A percentile compares a stretch with the other conserved stretches of the same genome.
Evolutionary conservation across 2,113 vertebrate genomes (phyloP).

Genomic region (Brachyistius frenatus): DNA sequence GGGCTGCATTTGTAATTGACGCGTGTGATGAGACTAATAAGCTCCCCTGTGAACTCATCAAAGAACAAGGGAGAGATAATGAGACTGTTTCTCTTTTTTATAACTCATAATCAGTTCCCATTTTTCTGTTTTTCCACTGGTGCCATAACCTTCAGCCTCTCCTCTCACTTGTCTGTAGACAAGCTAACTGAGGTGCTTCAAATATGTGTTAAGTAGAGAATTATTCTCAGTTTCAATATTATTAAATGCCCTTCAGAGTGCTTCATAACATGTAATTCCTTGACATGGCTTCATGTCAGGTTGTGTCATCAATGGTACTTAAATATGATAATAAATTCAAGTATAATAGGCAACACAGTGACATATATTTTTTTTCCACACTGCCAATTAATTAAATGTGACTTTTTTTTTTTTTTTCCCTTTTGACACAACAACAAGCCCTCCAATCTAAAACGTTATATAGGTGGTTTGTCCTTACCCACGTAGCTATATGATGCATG

Average conservation of each 20-base stretch:
- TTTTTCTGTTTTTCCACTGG: slow-evolving; percentile 32
- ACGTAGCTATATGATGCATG: no score
- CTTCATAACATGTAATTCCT: background rate
- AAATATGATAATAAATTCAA: background rate
- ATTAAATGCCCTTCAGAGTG: slow-evolving; percentile 3
- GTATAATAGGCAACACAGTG: no score
- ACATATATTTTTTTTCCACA: no score
- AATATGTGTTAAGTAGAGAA: slow-evolving; percentile 1
- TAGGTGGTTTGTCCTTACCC: no score
- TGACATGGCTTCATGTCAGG: slow-evolving; percentile 9
- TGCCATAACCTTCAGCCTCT: slow-evolving; percentile 53
- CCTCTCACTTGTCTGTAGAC: background rate
- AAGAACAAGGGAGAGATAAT: slow-evolving; percentile 78
- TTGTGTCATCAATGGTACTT: background rate
- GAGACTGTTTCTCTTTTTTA: slow-evolving; percentile 73
- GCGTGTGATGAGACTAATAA: slow-evolving; percentile 79
- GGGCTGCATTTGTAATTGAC: slow-evolving; percentile 73
- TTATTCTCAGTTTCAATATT: background rate
- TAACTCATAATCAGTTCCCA: slow-evolving; percentile 69
- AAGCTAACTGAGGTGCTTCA: background rate
- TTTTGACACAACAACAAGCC: no score
- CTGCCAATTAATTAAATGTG: no score
- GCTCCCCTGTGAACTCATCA: slow-evolving; percentile 83
- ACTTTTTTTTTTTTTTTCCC: no score
- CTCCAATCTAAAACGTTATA: no score